Evolutionary conservation across 92 coral and sea anemone genomes (phyloP).

Genomic region (Hydrozoanthus gracilis): DNA sequence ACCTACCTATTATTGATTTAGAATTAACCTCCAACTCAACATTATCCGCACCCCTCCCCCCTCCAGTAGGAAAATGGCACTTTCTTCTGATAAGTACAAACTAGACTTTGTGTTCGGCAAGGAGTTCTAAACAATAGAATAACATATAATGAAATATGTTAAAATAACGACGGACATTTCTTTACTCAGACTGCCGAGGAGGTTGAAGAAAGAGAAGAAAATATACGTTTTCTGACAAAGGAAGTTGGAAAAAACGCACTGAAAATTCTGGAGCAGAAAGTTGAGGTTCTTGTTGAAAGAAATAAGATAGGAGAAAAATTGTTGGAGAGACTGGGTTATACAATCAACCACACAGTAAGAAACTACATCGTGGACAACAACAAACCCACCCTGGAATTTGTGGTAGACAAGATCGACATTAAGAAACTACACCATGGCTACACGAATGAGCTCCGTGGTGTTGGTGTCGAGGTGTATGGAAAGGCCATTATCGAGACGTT

Average conservation of each 20-base stretch:
- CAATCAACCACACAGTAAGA: conserved; percentile 9
- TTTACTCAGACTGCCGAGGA: neutral
- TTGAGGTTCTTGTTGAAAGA: neutral
- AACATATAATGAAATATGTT: too few relatives aligned
- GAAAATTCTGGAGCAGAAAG: neutral
- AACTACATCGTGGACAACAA: conserved; percentile 5
- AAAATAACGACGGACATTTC: too few relatives aligned
- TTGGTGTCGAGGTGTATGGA: neutral
- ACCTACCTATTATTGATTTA: too few relatives aligned
- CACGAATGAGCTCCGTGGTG: neutral
- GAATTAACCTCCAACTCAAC: too few relatives aligned
- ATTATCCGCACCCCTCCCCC: too few relatives aligned
- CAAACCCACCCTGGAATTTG: neutral
- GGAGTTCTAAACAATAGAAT: too few relatives aligned
- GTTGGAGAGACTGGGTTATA: neutral
- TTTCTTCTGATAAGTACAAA: too few relatives aligned
- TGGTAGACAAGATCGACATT: neutral
- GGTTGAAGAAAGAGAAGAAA: neutral
- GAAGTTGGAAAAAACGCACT: neutral
- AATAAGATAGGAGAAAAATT: neutral
- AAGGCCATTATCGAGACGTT: neutral
- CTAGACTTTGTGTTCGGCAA: too few relatives aligned
- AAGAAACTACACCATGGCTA: neutral
- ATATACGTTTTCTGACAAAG: neutral
- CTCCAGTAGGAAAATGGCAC: too few relatives aligned